These are phyloP conservation scores for Smutsia temminckii DNA, from an alignment of 2,797 vertebrate genomes.

Conservation along the genomic window DNA sequence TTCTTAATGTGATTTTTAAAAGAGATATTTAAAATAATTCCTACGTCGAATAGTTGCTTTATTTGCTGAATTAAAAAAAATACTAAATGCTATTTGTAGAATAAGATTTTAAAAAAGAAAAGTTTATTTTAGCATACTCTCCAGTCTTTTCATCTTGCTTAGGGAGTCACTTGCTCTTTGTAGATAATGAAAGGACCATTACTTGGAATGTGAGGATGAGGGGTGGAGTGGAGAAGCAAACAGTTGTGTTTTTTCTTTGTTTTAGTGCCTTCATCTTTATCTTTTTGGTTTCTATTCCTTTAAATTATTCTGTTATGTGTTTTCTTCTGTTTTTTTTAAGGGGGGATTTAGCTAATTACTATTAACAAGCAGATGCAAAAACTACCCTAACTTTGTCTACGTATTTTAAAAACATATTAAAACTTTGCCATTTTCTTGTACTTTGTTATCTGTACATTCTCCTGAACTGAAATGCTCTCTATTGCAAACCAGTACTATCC, in stretches of 20 bases:
- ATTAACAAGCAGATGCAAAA: constrained; percentile 20
- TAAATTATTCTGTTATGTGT: background rate
- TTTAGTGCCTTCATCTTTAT: background rate
- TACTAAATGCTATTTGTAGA: constrained; percentile 84
- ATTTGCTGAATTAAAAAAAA: constrained; percentile 84
- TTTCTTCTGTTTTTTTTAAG: background rate
- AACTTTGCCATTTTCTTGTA: background rate
- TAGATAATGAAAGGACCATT: background rate
- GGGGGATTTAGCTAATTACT: background rate
- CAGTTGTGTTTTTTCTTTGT: background rate
- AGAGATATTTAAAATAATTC: constrained; percentile 82
- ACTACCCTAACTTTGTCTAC: background rate
- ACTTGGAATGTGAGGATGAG: background rate
- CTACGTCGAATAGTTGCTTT: constrained; percentile 84
- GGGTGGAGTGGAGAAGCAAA: background rate
- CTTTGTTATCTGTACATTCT: constrained; percentile 13
- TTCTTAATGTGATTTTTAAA: constrained; percentile 83
- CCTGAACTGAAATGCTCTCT: constrained; percentile 2
- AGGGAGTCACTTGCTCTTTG: background rate
- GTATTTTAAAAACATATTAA: background rate
- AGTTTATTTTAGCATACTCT: background rate
- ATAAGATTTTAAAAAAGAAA: constrained; percentile 82
- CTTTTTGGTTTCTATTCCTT: background rate
- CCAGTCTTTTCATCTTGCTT: background rate
- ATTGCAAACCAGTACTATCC: background rate